These are phyloP conservation scores for Oncorhynchus clarkii DNA, from an alignment of 2,113 vertebrate genomes.

Conservation along the genomic window DNA sequence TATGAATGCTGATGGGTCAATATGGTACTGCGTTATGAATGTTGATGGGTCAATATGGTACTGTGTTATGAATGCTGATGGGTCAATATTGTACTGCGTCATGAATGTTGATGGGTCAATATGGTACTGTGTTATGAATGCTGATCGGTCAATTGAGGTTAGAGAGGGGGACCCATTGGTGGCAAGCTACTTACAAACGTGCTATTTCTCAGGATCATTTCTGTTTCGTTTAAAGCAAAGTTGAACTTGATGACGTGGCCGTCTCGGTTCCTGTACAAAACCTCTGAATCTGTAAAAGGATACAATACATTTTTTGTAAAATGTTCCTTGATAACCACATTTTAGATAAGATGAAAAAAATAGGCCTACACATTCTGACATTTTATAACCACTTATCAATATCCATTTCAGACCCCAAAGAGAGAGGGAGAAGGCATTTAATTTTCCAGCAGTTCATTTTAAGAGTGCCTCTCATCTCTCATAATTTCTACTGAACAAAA, in stretches of 20 bases:
- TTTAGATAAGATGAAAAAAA: too few relatives aligned
- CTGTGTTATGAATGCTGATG: too few relatives aligned
- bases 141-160: not conserved
- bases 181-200: slow-evolving; percentile 84
- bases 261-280: slow-evolving; percentile 86
- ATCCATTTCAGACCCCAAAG: too few relatives aligned
- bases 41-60: too few relatives aligned
- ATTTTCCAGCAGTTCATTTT: not conserved
- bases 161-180: not conserved
- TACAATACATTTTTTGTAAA: not conserved
- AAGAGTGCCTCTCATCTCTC: not conserved
- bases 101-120: too few relatives aligned
- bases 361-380: too few relatives aligned
- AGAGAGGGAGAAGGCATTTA: not conserved
- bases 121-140: too few relatives aligned
- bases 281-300: slow-evolving; percentile 80
- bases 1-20: not conserved
- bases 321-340: too few relatives aligned
- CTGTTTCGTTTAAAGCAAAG: slow-evolving; percentile 82
- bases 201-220: slow-evolving; percentile 85
- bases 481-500: not conserved
- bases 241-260: slow-evolving; percentile 90
- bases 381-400: too few relatives aligned
- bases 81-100: too few relatives aligned
- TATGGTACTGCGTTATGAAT: too few relatives aligned